Evolutionary conservation across 2,888 invertebrate genomes (phyloP), one percentile per base, ranked within the genome.

Genomic region (Drosophila kuntzei): DNA sequence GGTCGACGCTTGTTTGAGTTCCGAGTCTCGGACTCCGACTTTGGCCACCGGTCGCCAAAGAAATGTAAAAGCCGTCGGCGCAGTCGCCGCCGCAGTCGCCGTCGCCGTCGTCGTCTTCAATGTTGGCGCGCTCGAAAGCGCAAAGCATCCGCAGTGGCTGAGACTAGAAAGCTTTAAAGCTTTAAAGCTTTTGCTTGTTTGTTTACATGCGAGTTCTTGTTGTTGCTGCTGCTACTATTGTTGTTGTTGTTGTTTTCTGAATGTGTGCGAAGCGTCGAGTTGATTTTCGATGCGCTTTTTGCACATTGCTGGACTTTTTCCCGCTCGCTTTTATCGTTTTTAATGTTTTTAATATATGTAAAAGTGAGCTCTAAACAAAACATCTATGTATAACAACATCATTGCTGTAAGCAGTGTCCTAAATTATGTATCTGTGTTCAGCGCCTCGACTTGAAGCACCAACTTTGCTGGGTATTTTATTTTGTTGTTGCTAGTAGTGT

Each of bases 1-100:
- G 90, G 90, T 90, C 91, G 88, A 79, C 78, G 79, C 87, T 78
- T 88, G 82, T 91, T 91, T 91, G 89, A 91, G 82, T 69, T 60
- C 75, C 43, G 58, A 75, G 76, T 63, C 53, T 59, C 41, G 29
- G 63, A 62, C 59, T 43, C 27, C 22, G 51, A 53, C 49, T 60
- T 29, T 27, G 43, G 32, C 62, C 27, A 34, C 68, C 74, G 84
- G 80, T 73, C 79, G 76, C 53, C 70, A 71, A 83, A 81, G 84
- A 83, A 87, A 86, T 79, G 87, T 74, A 75, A 75, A 80, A 72
- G 84, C 78, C 71, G 53, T 63, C 9, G 64, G 20, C 27, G 51
- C 22, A 12, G 29, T 7, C 32, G 62, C 3, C 6, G 55, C 18
- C 11, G 32, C 11, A 6, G 27, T 25, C 22, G 60, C 25, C 9